Percentiles rank a stretch among this genome's conserved stretches.
Conservation (phyloP, 2,797 vertebrate genomes). For the Myiotriccus ornatus region DNA sequence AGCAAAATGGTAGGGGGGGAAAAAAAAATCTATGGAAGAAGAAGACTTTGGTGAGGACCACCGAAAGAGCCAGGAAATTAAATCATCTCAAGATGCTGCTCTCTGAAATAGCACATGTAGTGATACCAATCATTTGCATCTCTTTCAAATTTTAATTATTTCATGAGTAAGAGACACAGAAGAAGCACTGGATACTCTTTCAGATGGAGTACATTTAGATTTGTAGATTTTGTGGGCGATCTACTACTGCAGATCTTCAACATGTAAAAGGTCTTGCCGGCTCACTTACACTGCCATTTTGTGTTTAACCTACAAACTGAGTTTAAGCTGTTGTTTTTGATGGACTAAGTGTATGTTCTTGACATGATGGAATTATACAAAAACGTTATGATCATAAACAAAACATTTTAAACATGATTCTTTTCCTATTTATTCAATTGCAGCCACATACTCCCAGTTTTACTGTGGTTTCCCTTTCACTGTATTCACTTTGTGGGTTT, state of each 20-base stretch:
- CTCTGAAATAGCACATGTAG: not conserved
- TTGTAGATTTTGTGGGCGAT: not conserved
- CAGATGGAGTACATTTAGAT: not conserved
- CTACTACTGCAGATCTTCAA: not conserved
- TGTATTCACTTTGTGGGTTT: not conserved
- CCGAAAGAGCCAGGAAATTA: not conserved
- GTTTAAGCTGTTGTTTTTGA: not conserved
- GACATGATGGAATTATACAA: not conserved
- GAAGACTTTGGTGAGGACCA: not conserved
- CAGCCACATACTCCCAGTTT: not conserved
- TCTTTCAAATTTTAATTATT: not conserved
- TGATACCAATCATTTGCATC: not conserved
- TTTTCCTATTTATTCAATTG: not conserved
- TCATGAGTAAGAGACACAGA: not conserved
- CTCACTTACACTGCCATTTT: not conserved
- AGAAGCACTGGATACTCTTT: not conserved
- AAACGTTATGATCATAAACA: not conserved
- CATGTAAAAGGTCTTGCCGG: not conserved
- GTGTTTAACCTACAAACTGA: not conserved
- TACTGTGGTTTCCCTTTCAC: not conserved
- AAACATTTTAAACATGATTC: not conserved
- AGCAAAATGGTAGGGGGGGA: not conserved
- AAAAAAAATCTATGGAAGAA: not conserved
- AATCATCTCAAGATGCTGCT: not conserved
- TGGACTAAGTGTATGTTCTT: not conserved